Conservation (phyloP, 2,888 invertebrate genomes). For the Holacanthella duospinosa region DNA sequence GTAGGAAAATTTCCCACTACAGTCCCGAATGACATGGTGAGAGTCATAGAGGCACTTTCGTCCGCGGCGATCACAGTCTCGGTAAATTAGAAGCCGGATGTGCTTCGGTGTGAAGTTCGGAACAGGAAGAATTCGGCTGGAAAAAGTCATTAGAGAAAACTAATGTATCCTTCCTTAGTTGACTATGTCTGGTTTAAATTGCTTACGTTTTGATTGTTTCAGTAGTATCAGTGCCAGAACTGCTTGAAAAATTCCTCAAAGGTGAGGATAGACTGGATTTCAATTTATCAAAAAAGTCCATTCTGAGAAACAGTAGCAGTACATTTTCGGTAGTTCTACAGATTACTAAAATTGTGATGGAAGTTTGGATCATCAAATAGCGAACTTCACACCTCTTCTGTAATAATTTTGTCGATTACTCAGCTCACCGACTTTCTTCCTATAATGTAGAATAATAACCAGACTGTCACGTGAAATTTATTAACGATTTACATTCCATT, state of each 20-base stretch:
- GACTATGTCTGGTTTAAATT: neutral
- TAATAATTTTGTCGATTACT: too few relatives aligned
- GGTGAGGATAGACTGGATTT: constrained; percentile 16
- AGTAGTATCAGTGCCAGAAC: too few relatives aligned
- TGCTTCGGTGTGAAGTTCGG: constrained; percentile 9
- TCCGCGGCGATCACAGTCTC: constrained; percentile 34
- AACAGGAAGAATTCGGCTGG: constrained; percentile 16
- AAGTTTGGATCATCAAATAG: too few relatives aligned
- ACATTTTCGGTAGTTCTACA: neutral
- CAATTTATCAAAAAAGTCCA: constrained; percentile 19
- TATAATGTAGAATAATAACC: too few relatives aligned
- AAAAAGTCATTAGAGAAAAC: neutral
- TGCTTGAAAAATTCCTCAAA: constrained; percentile 2
- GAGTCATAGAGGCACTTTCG: constrained; percentile 34
- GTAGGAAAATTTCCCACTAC: constrained; percentile 17
- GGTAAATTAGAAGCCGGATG: constrained; percentile 28
- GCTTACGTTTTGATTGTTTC: neutral
- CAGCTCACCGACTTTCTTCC: too few relatives aligned
- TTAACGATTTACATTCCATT: too few relatives aligned
- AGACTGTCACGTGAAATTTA: too few relatives aligned
- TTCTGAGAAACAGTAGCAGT: neutral
- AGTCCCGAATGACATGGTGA: constrained; percentile 25
- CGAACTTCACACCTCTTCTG: too few relatives aligned
- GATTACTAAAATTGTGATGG: neutral
- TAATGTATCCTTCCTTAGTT: neutral